phyloP scores from a whole-genome alignment of 37 sponge, comb jelly and placozoan genomes.

The Petrosia ficiformis region DNA sequence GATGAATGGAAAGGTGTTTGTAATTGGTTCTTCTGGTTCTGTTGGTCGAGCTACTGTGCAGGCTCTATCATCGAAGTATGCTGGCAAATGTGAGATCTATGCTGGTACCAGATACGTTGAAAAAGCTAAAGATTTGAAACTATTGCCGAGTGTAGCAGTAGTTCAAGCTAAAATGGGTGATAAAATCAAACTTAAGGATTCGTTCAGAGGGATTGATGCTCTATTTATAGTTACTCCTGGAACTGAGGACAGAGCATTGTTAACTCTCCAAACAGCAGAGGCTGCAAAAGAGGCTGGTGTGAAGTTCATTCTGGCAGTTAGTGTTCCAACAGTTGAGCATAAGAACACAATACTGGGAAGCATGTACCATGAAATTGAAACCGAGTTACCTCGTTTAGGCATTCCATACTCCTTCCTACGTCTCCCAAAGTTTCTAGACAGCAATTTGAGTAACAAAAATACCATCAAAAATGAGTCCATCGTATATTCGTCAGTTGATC shows the following conservation, averaged over 20 bases:
- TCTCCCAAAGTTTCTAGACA: constrained; percentile 55
- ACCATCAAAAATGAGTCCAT: constrained; percentile 6
- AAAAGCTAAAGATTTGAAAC: constrained; percentile 52
- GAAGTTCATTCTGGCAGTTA: constrained; percentile 34
- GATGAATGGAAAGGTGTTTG: no score
- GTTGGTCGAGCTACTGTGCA: constrained; percentile 50
- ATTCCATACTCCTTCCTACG: constrained; percentile 49
- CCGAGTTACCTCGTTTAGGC: constrained; percentile 25
- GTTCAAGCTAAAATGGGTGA: constrained; percentile 52
- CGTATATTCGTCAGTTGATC: constrained; percentile 41
- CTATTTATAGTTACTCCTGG: constrained; percentile 62
- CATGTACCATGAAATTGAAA: constrained; percentile 39
- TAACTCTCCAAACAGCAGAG: constrained; percentile 40
- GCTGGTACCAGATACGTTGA: constrained; percentile 64
- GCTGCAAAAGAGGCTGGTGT: constrained; percentile 63
- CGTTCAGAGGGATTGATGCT: constrained; percentile 56
- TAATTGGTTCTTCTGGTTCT: constrained; percentile 46
- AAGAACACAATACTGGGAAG: constrained; percentile 33
- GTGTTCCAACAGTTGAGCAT: constrained; percentile 25
- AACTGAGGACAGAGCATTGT: constrained; percentile 30
- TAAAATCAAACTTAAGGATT: constrained; percentile 11
- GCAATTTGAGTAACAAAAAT: constrained; percentile 30
- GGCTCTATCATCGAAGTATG: constrained; percentile 43
- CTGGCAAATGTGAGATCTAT: constrained; percentile 48
- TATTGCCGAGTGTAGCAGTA: constrained; percentile 24